Evolutionary conservation across 2,113 vertebrate species (phyloP), one percentile per base, ranked within the genome.

Genomic region (Nanorana parkeri): DNA sequence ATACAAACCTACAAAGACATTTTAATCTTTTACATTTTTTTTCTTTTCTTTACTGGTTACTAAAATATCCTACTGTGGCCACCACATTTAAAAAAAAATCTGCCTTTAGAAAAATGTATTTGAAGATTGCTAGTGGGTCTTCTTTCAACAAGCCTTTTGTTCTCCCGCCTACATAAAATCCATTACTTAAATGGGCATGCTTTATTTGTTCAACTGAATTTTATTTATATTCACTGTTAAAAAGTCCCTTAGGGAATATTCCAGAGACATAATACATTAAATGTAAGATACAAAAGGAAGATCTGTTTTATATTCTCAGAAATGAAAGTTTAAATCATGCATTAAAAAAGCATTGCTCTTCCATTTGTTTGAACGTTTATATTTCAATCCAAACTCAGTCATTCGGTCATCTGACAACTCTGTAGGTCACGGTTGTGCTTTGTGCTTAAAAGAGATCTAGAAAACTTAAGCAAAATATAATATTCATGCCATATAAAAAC

Each of bases 141-240:
- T 58, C 54, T 56, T 73, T 73, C 56, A 58, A 74, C 58, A 60
- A 60, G 20, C 28, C 71, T 7, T 74, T 60, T 74, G 71, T 74
- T 74, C 55, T 58, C 26, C 20, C 20, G n/a, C 71, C 54, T 60
- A 58, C 26, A 21, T 21, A 36, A 21, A 60, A 60, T 60, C 54
- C 7, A 74, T 74, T 74, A 74, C 55, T 74, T 74, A 74, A 60
- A 74, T 36, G 71, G 29, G 58, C 71, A 60, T 36, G 54, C 54
- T 60, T 74, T 74, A 56, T 23, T 74, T 58, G 69, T 74, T 74
- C 54, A 74, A 74, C 54, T 36, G 52, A 58, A 58, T 58, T 29
- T 73, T 60, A 74, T 74, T 74, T 74, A 74, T 74, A 74, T 56
- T 55, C 54, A 54, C 16, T 74, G 28, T 54, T 74, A 29, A 74